Conservation (phyloP, 2,888 invertebrate species). For the Ophraella communa region DNA sequence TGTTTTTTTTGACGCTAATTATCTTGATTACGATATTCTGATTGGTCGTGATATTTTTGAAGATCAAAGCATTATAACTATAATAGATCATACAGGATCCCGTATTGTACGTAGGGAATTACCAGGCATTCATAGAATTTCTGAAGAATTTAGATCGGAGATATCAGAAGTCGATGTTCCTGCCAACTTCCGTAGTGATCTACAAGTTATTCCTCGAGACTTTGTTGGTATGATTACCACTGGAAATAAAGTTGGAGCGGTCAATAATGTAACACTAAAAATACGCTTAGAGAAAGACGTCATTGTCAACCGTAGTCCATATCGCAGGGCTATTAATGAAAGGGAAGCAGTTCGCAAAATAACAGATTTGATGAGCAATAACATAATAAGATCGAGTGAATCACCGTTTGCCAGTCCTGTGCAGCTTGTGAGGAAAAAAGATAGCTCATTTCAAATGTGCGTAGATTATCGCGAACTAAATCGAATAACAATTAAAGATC, state of each 20-base stretch:
- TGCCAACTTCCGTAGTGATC: neutral
- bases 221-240: neutral
- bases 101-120: conserved; percentile 5
- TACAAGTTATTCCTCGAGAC: neutral
- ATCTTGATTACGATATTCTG: conserved; percentile 20
- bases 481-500: conserved; percentile 39
- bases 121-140: conserved; percentile 12
- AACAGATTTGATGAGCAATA: conserved; percentile 23
- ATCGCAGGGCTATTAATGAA: conserved; percentile 25
- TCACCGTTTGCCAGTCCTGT: conserved; percentile 33
- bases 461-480: conserved; percentile 42
- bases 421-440: conserved; percentile 26
- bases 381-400: conserved; percentile 28
- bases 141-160: neutral
- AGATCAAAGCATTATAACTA: neutral
- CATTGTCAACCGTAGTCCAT: conserved; percentile 27
- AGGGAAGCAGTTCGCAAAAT: conserved; percentile 28
- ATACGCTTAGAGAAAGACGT: conserved; percentile 27
- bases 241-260: neutral
- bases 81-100: conserved; percentile 16
- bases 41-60: conserved; percentile 27
- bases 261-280: neutral
- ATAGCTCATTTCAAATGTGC: conserved; percentile 27
- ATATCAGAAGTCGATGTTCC: too few relatives aligned
- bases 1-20: conserved; percentile 6